Evolutionary conservation across 2,888 invertebrate species (phyloP).

Genomic region (Eretmocerus hayati): DNA sequence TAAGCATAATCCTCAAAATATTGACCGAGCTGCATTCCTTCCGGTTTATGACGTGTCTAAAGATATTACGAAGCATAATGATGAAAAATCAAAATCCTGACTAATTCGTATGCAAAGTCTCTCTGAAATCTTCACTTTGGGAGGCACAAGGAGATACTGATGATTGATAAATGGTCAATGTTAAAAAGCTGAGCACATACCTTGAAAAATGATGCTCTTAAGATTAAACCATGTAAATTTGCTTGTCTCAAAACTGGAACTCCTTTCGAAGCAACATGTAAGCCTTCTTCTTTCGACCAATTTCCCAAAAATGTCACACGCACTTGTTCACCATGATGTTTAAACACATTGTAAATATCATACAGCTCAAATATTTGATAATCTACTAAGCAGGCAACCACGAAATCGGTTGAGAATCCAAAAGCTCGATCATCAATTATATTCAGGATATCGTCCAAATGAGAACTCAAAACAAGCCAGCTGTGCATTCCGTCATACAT

Average conservation of each 20-base stretch:
- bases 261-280: neutral
- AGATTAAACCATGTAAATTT: neutral
- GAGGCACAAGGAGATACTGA: no score
- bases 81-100: no score
- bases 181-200: neutral
- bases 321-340: neutral
- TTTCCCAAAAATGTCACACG: neutral
- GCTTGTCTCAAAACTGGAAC: conserved; percentile 1
- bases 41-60: conserved; percentile 7
- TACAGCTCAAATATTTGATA: neutral
- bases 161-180: neutral
- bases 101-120: no score
- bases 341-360: conserved; percentile 10
- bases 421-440: conserved; percentile 10
- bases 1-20: conserved; percentile 14
- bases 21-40: conserved; percentile 2
- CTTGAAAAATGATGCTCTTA: conserved; percentile 6
- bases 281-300: conserved; percentile 17
- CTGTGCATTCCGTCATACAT: conserved; percentile 13
- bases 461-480: conserved; percentile 9
- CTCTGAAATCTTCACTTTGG: no score
- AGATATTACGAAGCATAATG: neutral
- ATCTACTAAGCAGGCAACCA: neutral
- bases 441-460: neutral
- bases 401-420: conserved; percentile 12